Base-by-base conservation (phyloP, 2,113 vertebrate species). In the Podarcis raffonei region DNA sequence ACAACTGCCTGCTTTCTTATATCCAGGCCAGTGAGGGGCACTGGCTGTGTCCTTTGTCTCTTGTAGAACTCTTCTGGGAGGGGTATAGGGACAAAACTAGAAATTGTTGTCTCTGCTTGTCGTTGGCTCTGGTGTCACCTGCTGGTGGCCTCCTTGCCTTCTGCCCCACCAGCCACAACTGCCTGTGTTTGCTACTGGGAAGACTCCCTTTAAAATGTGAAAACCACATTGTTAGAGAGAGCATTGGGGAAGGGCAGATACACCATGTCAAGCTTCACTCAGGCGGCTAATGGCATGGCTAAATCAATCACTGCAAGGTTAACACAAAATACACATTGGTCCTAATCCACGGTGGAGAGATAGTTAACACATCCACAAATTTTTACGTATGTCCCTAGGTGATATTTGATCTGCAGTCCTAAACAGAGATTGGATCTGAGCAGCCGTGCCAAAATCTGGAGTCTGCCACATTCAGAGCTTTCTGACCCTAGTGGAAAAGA, bases 351-450 rank as follows among this genome's bases (percentile, higher is more conserved):
- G 71, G 71, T 30, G 42, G 37, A 13, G 39, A 83, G 53, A 76
- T 68, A 88, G 81, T 88, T 83, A 88, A 25, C 69, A 42, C 71
- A 88, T 39, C 72, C 48, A 66, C 59, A 66, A 30, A 48, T 32
- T 62, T 72, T 1, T 48, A 82, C 0, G 1, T n/a, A 87, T 88
- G 48, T 32, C 2, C 78, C 27, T 35, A 23, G 86, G 48, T 53
- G 68, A 2, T 72, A 32, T 65, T 82, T 27, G 30, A 82, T 16
- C 0, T 1, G 59, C 86, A 91, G 87, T 32, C 12, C 5, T 6
- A 68, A 91, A 39, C 22, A 66, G 18, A 87, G 11, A 65, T 62
- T 87, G 80, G 20, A 77, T 85, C 59, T 87, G 74, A 90, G 68
- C 3, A 66, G 42, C 84, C 79, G 48, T 66, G 32, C 57, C 81